Conservation (phyloP, 2,113 vertebrate species). For the Mesoclemmys tuberculata region DNA sequence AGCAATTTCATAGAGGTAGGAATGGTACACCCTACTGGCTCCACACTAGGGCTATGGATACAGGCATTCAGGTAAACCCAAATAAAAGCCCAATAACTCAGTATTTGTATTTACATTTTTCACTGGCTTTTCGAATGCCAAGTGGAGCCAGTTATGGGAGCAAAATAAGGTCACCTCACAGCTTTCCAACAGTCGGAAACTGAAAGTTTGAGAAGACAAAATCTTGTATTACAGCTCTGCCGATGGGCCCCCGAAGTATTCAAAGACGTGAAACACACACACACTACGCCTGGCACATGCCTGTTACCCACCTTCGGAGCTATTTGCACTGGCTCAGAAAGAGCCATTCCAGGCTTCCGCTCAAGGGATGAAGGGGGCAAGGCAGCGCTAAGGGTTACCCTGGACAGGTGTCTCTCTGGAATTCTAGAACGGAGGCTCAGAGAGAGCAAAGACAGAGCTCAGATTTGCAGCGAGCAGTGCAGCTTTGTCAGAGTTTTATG, state of each 20-base stretch:
- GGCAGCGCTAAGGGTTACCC: not conserved
- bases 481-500: not conserved
- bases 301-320: not conserved
- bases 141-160: not conserved
- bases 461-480: too few relatives aligned
- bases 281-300: not conserved
- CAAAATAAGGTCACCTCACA: slow-evolving; percentile 46
- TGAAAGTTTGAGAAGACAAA: slow-evolving; percentile 27
- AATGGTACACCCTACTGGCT: slow-evolving; percentile 21
- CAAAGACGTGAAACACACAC: rapidly evolving
- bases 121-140: slow-evolving; percentile 31
- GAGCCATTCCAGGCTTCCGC: not conserved
- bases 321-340: not conserved
- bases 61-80: slow-evolving; percentile 61
- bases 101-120: slow-evolving; percentile 17
- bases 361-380: not conserved
- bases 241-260: not conserved
- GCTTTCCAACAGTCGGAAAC: slow-evolving; percentile 21
- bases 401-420: not conserved
- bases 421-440: not conserved
- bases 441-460: not conserved
- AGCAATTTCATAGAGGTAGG: slow-evolving; percentile 49
- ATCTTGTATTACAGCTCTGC: slow-evolving; percentile 1
- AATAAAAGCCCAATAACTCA: slow-evolving; percentile 65
- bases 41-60: slow-evolving; percentile 43